phyloP scores from a whole-genome alignment of 1,140 invertebrate genomes.

The Nomia melanderi region DNA sequence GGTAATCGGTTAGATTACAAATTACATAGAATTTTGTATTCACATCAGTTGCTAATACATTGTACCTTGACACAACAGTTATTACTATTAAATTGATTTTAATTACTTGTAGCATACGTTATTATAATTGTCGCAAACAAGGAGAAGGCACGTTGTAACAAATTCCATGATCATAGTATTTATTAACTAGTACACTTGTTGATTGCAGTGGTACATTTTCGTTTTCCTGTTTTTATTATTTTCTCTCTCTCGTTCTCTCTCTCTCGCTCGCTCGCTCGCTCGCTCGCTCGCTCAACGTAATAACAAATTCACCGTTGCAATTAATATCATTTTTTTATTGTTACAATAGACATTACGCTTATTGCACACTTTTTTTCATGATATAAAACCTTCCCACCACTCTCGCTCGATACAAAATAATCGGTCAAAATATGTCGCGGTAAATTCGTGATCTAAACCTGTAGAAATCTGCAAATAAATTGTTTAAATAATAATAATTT shows the following conservation, averaged over 20 bases:
- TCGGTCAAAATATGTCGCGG: constrained; percentile 73
- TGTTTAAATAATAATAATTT: constrained; percentile 75
- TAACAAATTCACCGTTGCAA: constrained; percentile 76
- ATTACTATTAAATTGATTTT: background rate
- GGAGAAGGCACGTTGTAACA: constrained; percentile 36
- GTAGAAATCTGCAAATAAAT: constrained; percentile 72
- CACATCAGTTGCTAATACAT: background rate
- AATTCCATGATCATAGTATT: constrained; percentile 77
- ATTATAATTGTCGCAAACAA: background rate
- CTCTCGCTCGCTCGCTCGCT: constrained; percentile 35
- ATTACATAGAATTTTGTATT: background rate
- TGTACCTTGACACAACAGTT: background rate
- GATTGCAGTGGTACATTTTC: constrained; percentile 71
- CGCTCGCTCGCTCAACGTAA: constrained; percentile 65
- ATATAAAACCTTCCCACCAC: constrained; percentile 75
- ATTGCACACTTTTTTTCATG: constrained; percentile 77
- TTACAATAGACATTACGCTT: constrained; percentile 79
- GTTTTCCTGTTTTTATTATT: constrained; percentile 48
- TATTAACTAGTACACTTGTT: constrained; percentile 77
- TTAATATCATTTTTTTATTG: constrained; percentile 78
- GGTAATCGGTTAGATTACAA: background rate
- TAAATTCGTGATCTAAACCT: constrained; percentile 72
- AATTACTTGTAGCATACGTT: background rate
- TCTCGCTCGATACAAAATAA: constrained; percentile 75
- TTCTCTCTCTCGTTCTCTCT: constrained; percentile 24